phyloP scores from a whole-genome alignment of 2,888 invertebrate genomes.

The Diarsia brunnea region DNA sequence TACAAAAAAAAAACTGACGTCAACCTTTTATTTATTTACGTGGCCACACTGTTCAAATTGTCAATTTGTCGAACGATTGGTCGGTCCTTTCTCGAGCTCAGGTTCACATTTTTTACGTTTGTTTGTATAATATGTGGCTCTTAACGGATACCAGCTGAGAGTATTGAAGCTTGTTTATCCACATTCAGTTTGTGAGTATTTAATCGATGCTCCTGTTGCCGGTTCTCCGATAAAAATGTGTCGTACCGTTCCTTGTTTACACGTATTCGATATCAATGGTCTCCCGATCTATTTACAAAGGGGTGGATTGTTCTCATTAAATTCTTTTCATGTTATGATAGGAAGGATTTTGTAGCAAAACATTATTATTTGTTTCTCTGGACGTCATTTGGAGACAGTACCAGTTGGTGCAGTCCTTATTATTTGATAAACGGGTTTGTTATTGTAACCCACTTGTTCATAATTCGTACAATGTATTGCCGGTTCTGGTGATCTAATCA shows the following conservation, averaged over 20 bases:
- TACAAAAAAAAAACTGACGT: conserved; percentile 42
- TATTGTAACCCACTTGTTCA: conserved; percentile 71
- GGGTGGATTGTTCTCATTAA: conserved; percentile 82
- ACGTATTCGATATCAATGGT: conserved; percentile 83
- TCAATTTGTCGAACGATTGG: conserved; percentile 79
- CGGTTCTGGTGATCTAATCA: conserved; percentile 61
- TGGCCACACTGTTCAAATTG: conserved; percentile 63
- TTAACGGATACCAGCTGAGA: conserved; percentile 78
- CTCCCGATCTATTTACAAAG: conserved; percentile 86
- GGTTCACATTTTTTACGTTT: conserved; percentile 81
- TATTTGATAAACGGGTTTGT: conserved; percentile 59
- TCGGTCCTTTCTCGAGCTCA: conserved; percentile 79
- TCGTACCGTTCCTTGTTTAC: conserved; percentile 84
- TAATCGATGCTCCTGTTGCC: conserved; percentile 33
- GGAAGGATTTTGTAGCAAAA: conserved; percentile 14
- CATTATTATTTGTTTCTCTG: conserved; percentile 26
- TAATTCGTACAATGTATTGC: conserved; percentile 58
- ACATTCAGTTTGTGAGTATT: conserved; percentile 81
- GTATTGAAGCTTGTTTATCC: conserved; percentile 73
- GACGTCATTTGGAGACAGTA: conserved; percentile 3
- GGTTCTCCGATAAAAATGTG: conserved; percentile 67
- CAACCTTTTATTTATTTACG: conserved; percentile 39
- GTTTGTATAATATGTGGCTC: conserved; percentile 85
- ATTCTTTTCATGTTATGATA: conserved; percentile 26
- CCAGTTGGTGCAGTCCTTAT: conserved; percentile 33